phyloP scores from a whole-genome alignment of 2,888 invertebrate species.

The Heliconius ismenius region DNA sequence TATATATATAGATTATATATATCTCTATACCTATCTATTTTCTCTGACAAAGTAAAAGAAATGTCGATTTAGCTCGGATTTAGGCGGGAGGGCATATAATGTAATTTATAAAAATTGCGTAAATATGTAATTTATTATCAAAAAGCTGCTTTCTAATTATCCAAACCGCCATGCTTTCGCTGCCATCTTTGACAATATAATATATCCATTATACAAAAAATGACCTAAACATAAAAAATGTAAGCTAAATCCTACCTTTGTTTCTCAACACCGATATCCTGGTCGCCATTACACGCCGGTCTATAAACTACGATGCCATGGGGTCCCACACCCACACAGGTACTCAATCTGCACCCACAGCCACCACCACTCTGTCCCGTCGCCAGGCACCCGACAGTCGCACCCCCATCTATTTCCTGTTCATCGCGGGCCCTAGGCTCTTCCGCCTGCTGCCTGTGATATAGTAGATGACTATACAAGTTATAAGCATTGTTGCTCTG shows the following conservation, averaged over 20 bases:
- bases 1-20: not conserved
- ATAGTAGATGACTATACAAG: constrained; percentile 87
- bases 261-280: constrained; percentile 84
- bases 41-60: not conserved
- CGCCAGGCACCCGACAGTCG: constrained; percentile 73
- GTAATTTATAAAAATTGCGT: not conserved
- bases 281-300: constrained; percentile 78
- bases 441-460: constrained; percentile 82
- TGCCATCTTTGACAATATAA: not conserved
- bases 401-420: constrained; percentile 74
- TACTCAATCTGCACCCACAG: constrained; percentile 75
- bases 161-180: not conserved
- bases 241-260: constrained; percentile 72
- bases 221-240: not conserved
- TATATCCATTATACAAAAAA: too few relatives aligned
- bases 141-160: not conserved
- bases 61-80: not conserved
- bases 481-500: constrained; percentile 86
- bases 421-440: constrained; percentile 67
- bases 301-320: constrained; percentile 89
- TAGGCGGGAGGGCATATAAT: not conserved
- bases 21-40: not conserved
- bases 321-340: constrained; percentile 89
- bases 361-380: constrained; percentile 71
- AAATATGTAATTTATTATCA: not conserved